Evolutionary conservation across 1,140 invertebrate genomes (phyloP).

Genomic region (Anastrepha ludens): DNA sequence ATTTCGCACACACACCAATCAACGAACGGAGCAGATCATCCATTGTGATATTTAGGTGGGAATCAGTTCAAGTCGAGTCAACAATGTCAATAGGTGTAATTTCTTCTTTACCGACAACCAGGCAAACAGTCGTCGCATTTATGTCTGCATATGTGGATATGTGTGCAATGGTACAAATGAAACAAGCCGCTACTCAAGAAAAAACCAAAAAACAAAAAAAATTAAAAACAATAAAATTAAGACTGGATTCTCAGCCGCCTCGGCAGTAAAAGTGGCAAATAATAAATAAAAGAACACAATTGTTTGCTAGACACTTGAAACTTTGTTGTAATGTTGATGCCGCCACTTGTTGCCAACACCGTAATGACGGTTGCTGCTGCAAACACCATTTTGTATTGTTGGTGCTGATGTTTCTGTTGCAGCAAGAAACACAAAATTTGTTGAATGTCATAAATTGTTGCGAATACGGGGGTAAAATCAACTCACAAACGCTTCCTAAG

Average conservation of each 20-base stretch:
- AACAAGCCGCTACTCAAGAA: background rate
- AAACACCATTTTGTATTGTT: background rate
- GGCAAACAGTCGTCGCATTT: background rate
- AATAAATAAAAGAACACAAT: slow-evolving; percentile 38
- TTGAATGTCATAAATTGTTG: slow-evolving; percentile 50
- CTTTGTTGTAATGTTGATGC: background rate
- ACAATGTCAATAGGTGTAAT: slow-evolving; percentile 32
- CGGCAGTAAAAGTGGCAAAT: slow-evolving; percentile 42
- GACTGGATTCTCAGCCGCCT: background rate
- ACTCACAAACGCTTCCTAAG: background rate
- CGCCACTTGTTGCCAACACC: background rate
- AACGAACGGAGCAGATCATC: background rate
- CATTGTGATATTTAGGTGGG: slow-evolving; percentile 33
- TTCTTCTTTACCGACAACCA: slow-evolving; percentile 1
- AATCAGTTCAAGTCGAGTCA: slow-evolving; percentile 31
- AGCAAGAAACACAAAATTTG: background rate
- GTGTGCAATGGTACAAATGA: background rate
- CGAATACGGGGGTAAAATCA: background rate
- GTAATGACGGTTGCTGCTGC: background rate
- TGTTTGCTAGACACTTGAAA: slow-evolving; percentile 34
- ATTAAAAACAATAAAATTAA: background rate
- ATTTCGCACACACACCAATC: background rate
- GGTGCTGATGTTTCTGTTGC: background rate
- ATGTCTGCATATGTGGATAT: background rate
- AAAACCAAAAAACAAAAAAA: background rate